Conservation (phyloP, 2,113 vertebrate species). For the Tylochromis polylepis region DNA sequence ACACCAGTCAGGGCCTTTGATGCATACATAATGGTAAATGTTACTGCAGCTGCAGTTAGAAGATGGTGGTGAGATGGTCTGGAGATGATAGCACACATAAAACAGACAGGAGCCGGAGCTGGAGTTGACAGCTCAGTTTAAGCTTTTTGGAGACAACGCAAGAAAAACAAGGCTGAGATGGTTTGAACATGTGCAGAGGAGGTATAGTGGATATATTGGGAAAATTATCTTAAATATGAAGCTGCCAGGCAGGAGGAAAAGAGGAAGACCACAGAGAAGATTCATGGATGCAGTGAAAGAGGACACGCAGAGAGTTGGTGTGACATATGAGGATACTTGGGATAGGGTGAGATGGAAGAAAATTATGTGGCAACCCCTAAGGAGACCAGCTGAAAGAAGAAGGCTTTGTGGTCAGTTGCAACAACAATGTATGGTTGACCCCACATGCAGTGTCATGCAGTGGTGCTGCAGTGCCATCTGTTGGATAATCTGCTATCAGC, state of each 20-base stretch:
- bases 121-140: accelerated
- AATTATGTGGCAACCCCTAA: not conserved
- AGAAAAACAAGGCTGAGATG: not conserved
- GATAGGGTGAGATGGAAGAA: too few species aligned
- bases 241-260: not conserved
- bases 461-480: constrained; percentile 7
- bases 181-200: not conserved
- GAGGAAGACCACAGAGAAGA: not conserved
- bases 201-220: not conserved
- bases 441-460: not conserved
- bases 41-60: not conserved
- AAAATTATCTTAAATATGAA: not conserved
- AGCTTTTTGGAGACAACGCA: not conserved
- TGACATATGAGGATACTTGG: too few species aligned
- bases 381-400: not conserved
- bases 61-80: not conserved
- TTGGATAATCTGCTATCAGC: not conserved
- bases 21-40: not conserved
- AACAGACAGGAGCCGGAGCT: not conserved
- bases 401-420: not conserved
- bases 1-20: not conserved
- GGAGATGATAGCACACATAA: not conserved
- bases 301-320: too few species aligned
- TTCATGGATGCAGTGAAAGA: not conserved
- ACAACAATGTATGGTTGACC: accelerated